These are phyloP conservation scores for Drosophila barbarae DNA, from an alignment of 2,888 invertebrate species.

Conservation along the genomic window DNA sequence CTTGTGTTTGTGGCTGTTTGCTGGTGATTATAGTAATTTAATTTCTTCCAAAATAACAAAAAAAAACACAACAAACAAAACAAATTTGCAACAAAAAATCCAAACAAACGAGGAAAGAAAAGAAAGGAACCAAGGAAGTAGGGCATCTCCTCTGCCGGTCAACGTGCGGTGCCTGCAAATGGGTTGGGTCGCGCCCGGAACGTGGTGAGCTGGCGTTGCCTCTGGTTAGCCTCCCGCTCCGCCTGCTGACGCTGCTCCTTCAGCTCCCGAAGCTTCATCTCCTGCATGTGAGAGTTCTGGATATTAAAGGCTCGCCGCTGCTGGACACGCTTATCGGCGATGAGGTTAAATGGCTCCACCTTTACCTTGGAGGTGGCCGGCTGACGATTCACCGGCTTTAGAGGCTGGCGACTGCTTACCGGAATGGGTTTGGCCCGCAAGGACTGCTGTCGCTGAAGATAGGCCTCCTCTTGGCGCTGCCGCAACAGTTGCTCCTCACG, in stretches of 20 bases:
- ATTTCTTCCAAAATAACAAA: slow-evolving; percentile 32
- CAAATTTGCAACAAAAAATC: slow-evolving; percentile 21
- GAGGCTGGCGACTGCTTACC: slow-evolving; percentile 12
- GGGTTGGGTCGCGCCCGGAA: slow-evolving; percentile 59
- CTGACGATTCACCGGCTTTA: slow-evolving; percentile 33
- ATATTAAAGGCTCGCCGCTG: slow-evolving; percentile 56
- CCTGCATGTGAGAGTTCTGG: slow-evolving; percentile 29
- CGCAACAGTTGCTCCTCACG: slow-evolving; percentile 24
- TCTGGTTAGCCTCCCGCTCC: slow-evolving; percentile 38
- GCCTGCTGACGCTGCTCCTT: slow-evolving; percentile 27
- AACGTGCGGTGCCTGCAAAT: slow-evolving; percentile 24
- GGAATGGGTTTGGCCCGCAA: slow-evolving; percentile 26
- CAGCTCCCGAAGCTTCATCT: slow-evolving; percentile 41
- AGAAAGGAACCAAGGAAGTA: slow-evolving; percentile 3
- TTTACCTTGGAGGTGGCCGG: neutral
- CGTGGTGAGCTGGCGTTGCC: slow-evolving; percentile 50
- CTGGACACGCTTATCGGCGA: slow-evolving; percentile 51
- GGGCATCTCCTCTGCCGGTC: slow-evolving; percentile 1
- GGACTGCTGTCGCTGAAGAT: neutral
- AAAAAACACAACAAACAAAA: slow-evolving; percentile 16
- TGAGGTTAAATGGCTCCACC: slow-evolving; percentile 51
- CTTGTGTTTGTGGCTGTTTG: slow-evolving; percentile 12
- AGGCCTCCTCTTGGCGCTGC: slow-evolving; percentile 39
- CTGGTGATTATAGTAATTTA: slow-evolving; percentile 54
- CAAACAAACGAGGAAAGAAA: slow-evolving; percentile 9